phyloP scores from a whole-genome alignment of 2,113 vertebrate species.

The Murina feae region DNA sequence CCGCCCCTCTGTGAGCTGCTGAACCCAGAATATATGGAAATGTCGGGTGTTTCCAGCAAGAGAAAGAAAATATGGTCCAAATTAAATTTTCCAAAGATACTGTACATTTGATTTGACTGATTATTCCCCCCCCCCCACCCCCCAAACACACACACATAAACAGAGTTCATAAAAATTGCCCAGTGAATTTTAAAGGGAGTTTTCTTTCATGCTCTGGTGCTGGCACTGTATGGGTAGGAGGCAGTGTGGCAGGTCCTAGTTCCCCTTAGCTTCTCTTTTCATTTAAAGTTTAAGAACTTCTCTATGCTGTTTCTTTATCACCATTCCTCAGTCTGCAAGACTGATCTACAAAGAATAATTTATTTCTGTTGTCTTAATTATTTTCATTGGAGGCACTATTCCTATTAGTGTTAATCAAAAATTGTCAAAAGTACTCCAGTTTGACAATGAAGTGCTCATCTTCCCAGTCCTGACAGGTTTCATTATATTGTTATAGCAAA shows the following conservation, averaged over 20 bases:
- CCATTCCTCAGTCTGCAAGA: not conserved
- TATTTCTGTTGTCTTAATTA: not conserved
- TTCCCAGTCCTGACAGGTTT: not conserved
- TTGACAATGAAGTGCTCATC: not conserved
- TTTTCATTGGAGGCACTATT: not conserved
- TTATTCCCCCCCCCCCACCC: constrained; percentile 29
- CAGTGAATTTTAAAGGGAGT: not conserved
- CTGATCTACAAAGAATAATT: not conserved
- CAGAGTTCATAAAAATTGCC: not conserved
- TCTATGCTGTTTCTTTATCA: not conserved
- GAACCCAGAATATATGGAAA: constrained; percentile 49
- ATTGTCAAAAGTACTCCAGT: not conserved
- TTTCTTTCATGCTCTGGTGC: not conserved
- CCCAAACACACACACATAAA: not conserved
- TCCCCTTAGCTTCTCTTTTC: not conserved
- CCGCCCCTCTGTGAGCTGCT: constrained; percentile 56
- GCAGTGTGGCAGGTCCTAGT: not conserved
- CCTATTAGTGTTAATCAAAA: not conserved
- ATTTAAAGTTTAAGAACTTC: not conserved
- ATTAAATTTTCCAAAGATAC: constrained; percentile 75
- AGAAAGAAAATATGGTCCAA: constrained; percentile 63
- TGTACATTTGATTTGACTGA: constrained; percentile 55
- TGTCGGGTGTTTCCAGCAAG: constrained; percentile 63
- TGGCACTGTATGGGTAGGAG: not conserved
- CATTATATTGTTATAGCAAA: not conserved